Conservation (phyloP, 2,888 invertebrate genomes). For the Phymatocera aterrima region DNA sequence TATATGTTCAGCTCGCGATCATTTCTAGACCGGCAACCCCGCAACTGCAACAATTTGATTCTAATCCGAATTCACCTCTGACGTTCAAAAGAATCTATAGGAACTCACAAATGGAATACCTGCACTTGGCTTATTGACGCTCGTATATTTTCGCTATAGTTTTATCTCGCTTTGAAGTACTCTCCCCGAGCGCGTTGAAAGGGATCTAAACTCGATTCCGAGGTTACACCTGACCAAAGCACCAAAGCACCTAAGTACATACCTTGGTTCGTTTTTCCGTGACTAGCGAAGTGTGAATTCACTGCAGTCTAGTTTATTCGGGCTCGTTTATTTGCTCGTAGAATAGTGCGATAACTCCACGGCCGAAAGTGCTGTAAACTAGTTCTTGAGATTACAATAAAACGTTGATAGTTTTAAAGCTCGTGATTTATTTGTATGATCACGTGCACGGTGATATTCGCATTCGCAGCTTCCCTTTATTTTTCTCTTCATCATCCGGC, state of each 20-base stretch:
- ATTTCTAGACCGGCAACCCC: neutral
- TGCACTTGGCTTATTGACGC: constrained; percentile 6
- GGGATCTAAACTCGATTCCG: constrained; percentile 5
- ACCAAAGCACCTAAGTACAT: constrained; percentile 21
- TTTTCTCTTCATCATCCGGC: no score
- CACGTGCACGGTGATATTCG: neutral
- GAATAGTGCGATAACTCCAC: constrained; percentile 18
- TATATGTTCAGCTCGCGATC: neutral
- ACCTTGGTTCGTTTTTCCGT: constrained; percentile 31
- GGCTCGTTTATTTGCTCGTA: neutral
- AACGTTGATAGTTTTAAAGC: constrained; percentile 12
- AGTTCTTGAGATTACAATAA: constrained; percentile 14
- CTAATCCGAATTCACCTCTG: neutral
- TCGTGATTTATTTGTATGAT: neutral
- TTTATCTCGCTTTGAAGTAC: constrained; percentile 23
- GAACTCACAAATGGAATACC: constrained; percentile 5
- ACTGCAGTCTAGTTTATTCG: constrained; percentile 35
- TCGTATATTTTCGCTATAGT: constrained; percentile 11
- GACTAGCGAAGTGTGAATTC: constrained; percentile 35
- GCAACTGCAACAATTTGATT: constrained; percentile 1
- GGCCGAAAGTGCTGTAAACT: constrained; percentile 10
- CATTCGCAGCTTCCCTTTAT: neutral
- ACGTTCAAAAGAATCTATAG: neutral
- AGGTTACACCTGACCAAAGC: constrained; percentile 28
- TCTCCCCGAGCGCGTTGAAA: constrained; percentile 14